These are phyloP conservation scores for Ischnura elegans DNA, from an alignment of 2,888 invertebrate species.

Conservation along the genomic window DNA sequence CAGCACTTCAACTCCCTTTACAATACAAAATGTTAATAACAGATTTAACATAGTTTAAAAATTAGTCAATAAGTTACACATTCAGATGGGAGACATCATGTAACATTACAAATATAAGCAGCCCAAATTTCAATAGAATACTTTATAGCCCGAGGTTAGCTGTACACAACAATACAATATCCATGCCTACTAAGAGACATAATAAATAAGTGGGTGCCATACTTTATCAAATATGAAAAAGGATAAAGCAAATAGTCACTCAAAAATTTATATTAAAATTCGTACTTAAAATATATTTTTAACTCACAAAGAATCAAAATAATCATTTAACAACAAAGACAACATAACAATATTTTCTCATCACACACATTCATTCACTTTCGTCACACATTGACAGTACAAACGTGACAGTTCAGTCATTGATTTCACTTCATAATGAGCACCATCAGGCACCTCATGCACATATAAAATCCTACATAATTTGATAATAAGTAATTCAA, in stretches of 20 bases:
- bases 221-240: conserved; percentile 58
- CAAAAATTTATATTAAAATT: conserved; percentile 44
- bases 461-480: conserved; percentile 52
- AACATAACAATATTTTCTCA: conserved; percentile 50
- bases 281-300: conserved; percentile 45
- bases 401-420: conserved; percentile 51
- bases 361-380: conserved; percentile 56
- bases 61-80: conserved; percentile 65
- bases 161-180: conserved; percentile 66
- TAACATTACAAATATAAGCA: conserved; percentile 66
- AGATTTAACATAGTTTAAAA: conserved; percentile 62
- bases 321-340: conserved; percentile 62
- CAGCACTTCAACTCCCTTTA: conserved; percentile 64
- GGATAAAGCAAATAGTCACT: conserved; percentile 55
- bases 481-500: conserved; percentile 3
- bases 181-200: conserved; percentile 57
- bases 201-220: conserved; percentile 54
- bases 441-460: conserved; percentile 51
- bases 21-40: conserved; percentile 64
- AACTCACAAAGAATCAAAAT: conserved; percentile 60
- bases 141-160: conserved; percentile 64
- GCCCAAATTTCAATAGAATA: conserved; percentile 64
- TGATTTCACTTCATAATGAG: conserved; percentile 42
- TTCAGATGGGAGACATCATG: conserved; percentile 59
- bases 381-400: conserved; percentile 47